Percentiles rank a stretch among this genome's conserved stretches.
These are phyloP conservation scores for Linhomoeus sp. DNA, from an alignment of 2,888 invertebrate species.

Conservation along the genomic window DNA sequence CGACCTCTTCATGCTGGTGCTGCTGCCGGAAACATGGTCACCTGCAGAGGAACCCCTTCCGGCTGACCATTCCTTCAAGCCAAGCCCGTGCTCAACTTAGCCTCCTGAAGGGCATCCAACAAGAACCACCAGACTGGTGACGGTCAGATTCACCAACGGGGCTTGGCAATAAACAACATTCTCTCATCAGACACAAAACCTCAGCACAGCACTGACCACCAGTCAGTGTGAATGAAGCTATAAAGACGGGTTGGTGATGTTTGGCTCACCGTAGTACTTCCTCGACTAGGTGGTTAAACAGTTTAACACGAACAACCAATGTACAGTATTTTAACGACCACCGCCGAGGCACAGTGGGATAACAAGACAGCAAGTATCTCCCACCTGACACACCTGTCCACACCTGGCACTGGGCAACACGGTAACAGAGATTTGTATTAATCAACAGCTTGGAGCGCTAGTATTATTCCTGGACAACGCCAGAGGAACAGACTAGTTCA, in stretches of 20 bases:
- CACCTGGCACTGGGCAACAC: too few species aligned
- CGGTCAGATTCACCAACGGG: too few species aligned
- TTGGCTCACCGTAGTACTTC: neutral
- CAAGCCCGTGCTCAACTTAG: neutral
- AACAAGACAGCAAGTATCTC: neutral
- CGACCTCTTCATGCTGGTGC: too few species aligned
- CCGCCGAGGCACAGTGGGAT: neutral
- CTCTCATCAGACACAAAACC: neutral
- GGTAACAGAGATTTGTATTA: too few species aligned
- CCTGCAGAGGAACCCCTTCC: neutral
- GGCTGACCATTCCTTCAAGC: neutral
- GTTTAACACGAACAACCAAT: too few species aligned
- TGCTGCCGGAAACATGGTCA: too few species aligned
- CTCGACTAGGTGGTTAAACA: neutral
- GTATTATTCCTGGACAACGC: too few species aligned
- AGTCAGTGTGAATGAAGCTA: neutral
- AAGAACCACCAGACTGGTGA: too few species aligned
- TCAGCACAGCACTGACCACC: neutral
- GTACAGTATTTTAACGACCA: neutral
- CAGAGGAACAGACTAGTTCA: too few species aligned
- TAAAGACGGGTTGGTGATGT: neutral
- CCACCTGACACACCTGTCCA: neutral
- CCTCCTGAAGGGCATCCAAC: neutral
- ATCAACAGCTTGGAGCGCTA: too few species aligned
- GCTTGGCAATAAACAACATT: too few species aligned